These are phyloP conservation scores for Micromesistius poutassou DNA, from an alignment of 2,797 vertebrate genomes.

Conservation along the genomic window DNA sequence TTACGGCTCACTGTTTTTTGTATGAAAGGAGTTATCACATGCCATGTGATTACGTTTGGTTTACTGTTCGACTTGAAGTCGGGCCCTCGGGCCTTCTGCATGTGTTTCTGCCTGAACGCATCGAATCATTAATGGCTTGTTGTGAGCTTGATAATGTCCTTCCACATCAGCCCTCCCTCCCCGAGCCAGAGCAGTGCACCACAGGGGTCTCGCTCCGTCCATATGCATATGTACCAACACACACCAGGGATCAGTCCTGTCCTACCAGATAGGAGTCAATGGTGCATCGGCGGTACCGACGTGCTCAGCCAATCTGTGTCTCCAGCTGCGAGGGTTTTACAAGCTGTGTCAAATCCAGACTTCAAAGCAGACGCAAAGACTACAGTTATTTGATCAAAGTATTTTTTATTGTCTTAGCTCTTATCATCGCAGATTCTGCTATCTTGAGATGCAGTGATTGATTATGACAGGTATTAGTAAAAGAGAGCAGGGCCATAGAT, in stretches of 20 bases:
- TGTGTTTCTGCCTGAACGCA: background rate
- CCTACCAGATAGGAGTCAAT: no score
- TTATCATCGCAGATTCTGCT: background rate
- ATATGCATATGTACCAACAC: no score
- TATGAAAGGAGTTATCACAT: conserved; percentile 31
- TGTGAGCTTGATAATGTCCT: background rate
- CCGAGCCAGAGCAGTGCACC: no score
- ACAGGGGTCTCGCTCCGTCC: no score
- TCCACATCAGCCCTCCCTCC: no score
- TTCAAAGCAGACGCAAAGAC: background rate
- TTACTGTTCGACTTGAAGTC: background rate
- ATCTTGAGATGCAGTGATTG: background rate
- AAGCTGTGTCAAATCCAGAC: background rate
- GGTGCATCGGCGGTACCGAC: background rate
- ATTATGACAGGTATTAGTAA: background rate
- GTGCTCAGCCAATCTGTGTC: background rate
- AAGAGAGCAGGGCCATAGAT: background rate
- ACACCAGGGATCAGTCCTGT: no score
- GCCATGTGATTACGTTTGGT: conserved; percentile 15
- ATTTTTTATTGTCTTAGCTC: background rate
- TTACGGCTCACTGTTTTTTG: background rate
- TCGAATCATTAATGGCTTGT: background rate
- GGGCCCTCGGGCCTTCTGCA: background rate
- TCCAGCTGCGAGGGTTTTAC: background rate
- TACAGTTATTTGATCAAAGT: background rate